Conservation (phyloP, 2,113 vertebrate genomes). For the Sardina pilchardus region DNA sequence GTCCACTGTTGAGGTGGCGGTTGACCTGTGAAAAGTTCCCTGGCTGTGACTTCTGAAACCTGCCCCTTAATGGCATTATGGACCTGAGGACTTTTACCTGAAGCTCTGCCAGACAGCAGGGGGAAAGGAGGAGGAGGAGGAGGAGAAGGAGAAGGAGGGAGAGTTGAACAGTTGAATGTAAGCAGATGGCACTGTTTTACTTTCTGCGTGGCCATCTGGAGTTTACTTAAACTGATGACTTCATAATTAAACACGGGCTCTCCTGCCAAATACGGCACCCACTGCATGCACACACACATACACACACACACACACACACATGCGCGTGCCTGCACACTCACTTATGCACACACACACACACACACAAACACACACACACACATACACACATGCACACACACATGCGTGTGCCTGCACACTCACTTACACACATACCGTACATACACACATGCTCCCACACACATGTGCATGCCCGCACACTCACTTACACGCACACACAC, state of each 20-base stretch:
- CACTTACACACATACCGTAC: too few species aligned
- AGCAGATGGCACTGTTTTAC: constrained; percentile 80
- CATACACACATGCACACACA: too few species aligned
- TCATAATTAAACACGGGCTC: constrained; percentile 74
- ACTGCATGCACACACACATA: constrained; percentile 38
- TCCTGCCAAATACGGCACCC: constrained; percentile 69
- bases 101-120: constrained; percentile 67
- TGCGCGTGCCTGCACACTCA: neutral
- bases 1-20: constrained; percentile 55
- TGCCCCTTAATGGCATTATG: constrained; percentile 79
- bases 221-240: constrained; percentile 78
- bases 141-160: constrained; percentile 41
- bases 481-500: neutral
- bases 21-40: constrained; percentile 66
- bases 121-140: constrained; percentile 43
- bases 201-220: constrained; percentile 76
- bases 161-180: constrained; percentile 72
- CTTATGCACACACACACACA: too few species aligned
- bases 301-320: constrained; percentile 7
- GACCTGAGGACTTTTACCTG: constrained; percentile 65
- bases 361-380: too few species aligned
- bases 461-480: neutral
- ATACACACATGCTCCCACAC: neutral
- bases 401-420: too few species aligned
- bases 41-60: constrained; percentile 78